Evolutionary conservation across 2,797 vertebrate species (phyloP), one percentile per base, ranked within the genome.

Genomic region (Phataginus tricuspis): DNA sequence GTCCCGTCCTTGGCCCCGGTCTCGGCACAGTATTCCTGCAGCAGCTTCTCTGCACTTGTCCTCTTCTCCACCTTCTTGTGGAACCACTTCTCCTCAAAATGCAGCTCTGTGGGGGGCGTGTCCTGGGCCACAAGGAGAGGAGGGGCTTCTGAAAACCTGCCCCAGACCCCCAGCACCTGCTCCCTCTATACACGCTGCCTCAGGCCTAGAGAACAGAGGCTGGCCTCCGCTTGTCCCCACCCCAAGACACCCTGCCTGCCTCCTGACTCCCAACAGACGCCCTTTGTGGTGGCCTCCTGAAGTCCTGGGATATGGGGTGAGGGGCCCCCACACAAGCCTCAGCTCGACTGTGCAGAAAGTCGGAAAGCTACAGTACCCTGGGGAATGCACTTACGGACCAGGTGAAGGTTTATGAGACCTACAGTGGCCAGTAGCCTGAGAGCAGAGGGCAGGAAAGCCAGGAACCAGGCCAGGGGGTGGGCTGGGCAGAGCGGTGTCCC

Each of bases 81-180:
- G 96, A 99, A 99, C 99, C 99, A 99, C 13, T 99, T 98, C 98
- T 99, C 99, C 27, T 98, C 98, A 39, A 98, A 98, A 97, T 99
- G 99, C 92, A 99, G 97, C 55, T 99, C 99, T 77, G 98, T 98
- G 21, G 88, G 97, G 79, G 98, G 98, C 59, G 97, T 96, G 8
- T 98, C 98, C 98, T 99, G 86, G 61, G 94, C 6, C 93, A 63
- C 55, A 97, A 88, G 83, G 86, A 37, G 85, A 95, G 5, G 5
- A 59, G 11, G 12, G 19, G 63, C 37, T 84, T 87, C 42, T 29
- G 68, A 86, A 64, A 66, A 66, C 31, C 21, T 29, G n/a, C 23
- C 75, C 19, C 53, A 75, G 34, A n/a, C 15, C 69, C 53, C 34
- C 29, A 10, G 66, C 29, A 9, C 25, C 72, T 0, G 0, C 31